These are phyloP conservation scores for Pantherophis guttatus DNA, from an alignment of 2,113 vertebrate species.

Conservation along the genomic window DNA sequence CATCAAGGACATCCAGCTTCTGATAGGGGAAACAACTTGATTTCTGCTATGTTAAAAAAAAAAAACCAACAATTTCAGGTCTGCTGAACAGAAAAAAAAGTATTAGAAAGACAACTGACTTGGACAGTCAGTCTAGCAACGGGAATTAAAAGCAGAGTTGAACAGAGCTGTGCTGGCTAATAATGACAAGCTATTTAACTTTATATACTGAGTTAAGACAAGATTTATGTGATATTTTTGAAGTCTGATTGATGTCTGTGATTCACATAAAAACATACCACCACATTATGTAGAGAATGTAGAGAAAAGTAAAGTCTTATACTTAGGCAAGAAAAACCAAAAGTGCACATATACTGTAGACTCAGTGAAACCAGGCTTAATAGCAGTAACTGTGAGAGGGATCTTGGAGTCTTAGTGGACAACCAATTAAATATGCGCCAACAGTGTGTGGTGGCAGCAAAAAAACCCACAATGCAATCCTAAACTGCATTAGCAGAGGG, in stretches of 20 bases:
- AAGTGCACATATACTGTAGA: too few relatives aligned
- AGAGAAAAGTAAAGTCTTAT: too few relatives aligned
- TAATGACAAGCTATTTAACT: not conserved
- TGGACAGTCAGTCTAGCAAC: not conserved
- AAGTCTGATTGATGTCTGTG: not conserved
- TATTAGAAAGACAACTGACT: not conserved
- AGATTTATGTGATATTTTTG: not conserved
- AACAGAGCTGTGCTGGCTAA: not conserved
- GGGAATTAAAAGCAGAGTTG: not conserved
- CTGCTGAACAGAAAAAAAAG: not conserved
- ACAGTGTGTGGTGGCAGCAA: too few relatives aligned
- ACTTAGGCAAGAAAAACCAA: too few relatives aligned
- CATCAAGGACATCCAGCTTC: not conserved
- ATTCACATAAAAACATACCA: not conserved
- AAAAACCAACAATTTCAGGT: not conserved
- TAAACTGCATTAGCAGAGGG: too few relatives aligned
- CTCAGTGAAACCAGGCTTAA: too few relatives aligned
- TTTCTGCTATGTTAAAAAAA: not conserved
- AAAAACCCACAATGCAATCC: too few relatives aligned
- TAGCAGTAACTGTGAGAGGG: too few relatives aligned
- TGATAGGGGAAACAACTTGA: not conserved
- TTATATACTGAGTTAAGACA: not conserved
- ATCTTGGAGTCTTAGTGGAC: too few relatives aligned
- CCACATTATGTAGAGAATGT: too few relatives aligned
- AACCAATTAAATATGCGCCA: too few relatives aligned